Evolutionary conservation across 2,113 vertebrate genomes (phyloP).

Genomic region (Formicarius rufipectus): DNA sequence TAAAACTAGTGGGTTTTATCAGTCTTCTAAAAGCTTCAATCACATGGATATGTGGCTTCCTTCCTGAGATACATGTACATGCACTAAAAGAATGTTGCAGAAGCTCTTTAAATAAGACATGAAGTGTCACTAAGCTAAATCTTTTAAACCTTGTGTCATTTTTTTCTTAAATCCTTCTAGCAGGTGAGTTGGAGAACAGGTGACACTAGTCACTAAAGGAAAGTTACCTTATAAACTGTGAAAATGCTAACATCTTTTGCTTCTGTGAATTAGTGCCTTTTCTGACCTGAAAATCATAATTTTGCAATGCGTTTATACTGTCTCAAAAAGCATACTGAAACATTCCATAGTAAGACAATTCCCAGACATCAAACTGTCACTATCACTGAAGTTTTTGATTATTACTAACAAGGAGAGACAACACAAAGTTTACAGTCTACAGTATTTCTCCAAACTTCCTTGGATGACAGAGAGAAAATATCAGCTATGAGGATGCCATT

Average conservation of each 20-base stretch:
- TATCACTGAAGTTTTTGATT: background rate
- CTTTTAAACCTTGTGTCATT: background rate
- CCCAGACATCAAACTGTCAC: background rate
- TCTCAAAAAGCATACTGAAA: background rate
- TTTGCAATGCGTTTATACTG: background rate
- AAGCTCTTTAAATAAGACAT: background rate
- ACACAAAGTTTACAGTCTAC: background rate
- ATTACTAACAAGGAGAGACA: background rate
- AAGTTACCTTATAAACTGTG: background rate
- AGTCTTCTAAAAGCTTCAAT: background rate
- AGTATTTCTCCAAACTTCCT: background rate
- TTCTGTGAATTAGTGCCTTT: background rate
- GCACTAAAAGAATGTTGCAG: background rate
- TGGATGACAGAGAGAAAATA: background rate
- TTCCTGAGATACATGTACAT: background rate
- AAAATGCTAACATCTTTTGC: background rate
- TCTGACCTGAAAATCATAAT: background rate
- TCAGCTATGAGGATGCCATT: background rate
- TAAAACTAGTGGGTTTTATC: background rate
- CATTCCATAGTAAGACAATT: background rate
- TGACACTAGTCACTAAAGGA: background rate
- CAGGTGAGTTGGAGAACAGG: background rate
- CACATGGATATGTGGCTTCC: background rate
- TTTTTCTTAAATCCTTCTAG: background rate
- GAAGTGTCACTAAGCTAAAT: background rate